Evolutionary conservation across 2,888 invertebrate species (phyloP), one percentile per base, ranked within the genome.

Genomic region (Nomada fucata): DNA sequence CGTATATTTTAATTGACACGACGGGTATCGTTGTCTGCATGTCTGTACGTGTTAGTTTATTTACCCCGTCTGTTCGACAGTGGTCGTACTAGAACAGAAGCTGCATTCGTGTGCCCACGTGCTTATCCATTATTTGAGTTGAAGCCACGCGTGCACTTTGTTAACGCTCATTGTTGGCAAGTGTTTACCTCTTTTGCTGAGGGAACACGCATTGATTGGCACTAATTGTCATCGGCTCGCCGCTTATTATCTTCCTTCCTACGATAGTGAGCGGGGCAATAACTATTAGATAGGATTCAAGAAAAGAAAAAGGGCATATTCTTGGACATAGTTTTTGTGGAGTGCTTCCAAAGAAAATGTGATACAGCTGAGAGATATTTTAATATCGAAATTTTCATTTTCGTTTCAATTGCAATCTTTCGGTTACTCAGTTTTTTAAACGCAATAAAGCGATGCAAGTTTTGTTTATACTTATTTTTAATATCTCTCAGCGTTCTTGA

Each of bases 41-140:
- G 18, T 60, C 23, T 15, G 15, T 18, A 23, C 1, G 13, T 3
- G 59, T 63, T 71, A 42, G 29, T 18, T 72, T 65, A 50, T 60
- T 53, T 29, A 55, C 55, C 20, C 11, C 29, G 23, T 7, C 50
- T 50, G 50, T 60, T 76, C 42, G 57, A 60, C 57, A 20, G 15
- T 15, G 55, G 50, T 73, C 23, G 20, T 57, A 42, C 26, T 20
- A 36, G 55, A 82, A 72, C 60, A 63, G 79, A 64, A 82, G 44
- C 71, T 69, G 60, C 68, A 67, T 84, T 79, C 73, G 68, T 20
- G 82, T 78, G 77, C 44, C 64, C 77, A 53, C 79, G 71, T 61
- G 72, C 64, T 78, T 68, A 80, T 79, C 77, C 79, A 77, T 67
- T 84, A 73, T 82, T 79, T 20, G 55, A 84, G 67, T n/a, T 50